Base-by-base conservation (phyloP, 2,113 vertebrate genomes). In the Chlamydotis undulata region DNA sequence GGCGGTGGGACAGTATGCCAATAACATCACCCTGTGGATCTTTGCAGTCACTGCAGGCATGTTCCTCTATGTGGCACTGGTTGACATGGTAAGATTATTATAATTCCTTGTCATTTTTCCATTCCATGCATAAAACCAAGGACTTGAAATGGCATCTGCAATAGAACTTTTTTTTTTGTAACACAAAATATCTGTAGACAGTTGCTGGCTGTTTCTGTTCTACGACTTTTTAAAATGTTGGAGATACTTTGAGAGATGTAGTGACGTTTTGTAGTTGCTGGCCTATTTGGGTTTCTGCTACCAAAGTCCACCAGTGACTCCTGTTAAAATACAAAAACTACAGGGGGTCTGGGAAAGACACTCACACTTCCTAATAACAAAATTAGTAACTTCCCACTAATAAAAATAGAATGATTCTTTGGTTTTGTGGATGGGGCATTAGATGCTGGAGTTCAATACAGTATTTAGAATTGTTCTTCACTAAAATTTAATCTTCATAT, bases 51-150 rank as follows among this genome's bases (percentile, higher is more conserved):
- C 99, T 3, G 99, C 99, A 14, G 99, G 99, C 97, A 99, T 99
- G 99, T 99, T 99, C 97, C 99, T 99, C 45, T 99, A 99, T 1
- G 99, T 99, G 87, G 99, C 99, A 14, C 91, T 99, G 97, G 99
- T 99, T 82, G 99, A 99, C 94, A 99, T 99, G 99, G 99, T 99
- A 96, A 98, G 99, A 85, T 21, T 41, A 47, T 43, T 9, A 26
- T 1, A 14, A 9, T 39, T 45, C 23, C 45, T 11, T 26, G 31
- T 15, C 41, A 6, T 2, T 12, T 76, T 76, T 67, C 25, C 24
- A 2, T 29, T 26, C 37, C 6, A 2, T 26, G 7, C 3, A 1
- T 81, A 52, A 70, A 73, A 13, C 29, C 6, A 28, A 52, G 52
- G 16, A 6, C 24, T 53, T 52, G 26, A 74, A 77, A 33, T 49